These are phyloP conservation scores for Equus przewalskii DNA, from an alignment of 2,113 vertebrate species.

Conservation along the genomic window DNA sequence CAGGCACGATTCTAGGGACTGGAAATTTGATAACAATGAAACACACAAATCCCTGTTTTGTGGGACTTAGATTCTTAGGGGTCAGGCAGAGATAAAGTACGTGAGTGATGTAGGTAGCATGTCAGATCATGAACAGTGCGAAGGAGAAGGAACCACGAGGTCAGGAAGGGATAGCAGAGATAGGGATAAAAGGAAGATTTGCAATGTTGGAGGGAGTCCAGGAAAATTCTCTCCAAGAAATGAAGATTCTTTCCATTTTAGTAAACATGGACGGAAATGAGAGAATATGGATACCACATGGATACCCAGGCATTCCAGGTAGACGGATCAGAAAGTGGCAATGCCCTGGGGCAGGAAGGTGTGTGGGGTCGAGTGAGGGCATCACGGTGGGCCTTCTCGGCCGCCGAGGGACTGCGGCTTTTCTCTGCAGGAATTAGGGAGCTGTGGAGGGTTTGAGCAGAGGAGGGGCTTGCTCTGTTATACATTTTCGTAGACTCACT, in stretches of 20 bases:
- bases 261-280: not conserved
- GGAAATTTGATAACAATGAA: no score
- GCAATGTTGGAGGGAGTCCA: not conserved
- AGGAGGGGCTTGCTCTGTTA: not conserved
- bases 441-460: not conserved
- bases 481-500: not conserved
- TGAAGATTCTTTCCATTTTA: not conserved
- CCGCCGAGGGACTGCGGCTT: not conserved
- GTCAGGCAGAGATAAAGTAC: not conserved
- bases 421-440: not conserved
- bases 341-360: not conserved
- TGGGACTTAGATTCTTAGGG: not conserved
- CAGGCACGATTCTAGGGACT: no score
- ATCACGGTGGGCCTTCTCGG: not conserved
- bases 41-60: no score
- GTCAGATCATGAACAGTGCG: no score
- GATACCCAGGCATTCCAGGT: not conserved
- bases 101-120: no score
- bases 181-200: not conserved
- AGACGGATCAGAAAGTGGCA: not conserved
- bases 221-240: not conserved
- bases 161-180: no score
- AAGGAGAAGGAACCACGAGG: no score
- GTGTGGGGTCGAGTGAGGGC: not conserved
- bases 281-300: not conserved